Evolutionary conservation across 2,797 vertebrate genomes (phyloP), one percentile per base, ranked within the genome.

Genomic region (Hafferia zeledoni): DNA sequence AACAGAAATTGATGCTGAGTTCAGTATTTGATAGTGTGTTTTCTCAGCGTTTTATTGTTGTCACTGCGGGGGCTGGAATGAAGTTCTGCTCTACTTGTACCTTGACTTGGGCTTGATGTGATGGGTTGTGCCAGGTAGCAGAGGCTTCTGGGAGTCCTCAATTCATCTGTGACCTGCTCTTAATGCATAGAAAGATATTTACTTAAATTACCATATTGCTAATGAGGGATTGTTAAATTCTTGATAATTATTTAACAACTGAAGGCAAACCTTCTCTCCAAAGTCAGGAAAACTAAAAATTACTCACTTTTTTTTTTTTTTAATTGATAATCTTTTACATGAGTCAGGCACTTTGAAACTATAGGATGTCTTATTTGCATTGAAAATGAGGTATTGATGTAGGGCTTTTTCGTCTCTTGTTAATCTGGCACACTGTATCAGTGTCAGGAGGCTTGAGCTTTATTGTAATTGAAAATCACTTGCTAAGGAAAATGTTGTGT

Each of bases 1-100:
- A 98, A 98, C 98, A 98, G 98, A 99, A 99, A 99, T 99, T 98
- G 98, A 99, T 99, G 98, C 99, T 98, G 98, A 99, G 98, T 98
- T 99, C 98, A 98, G 98, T 98, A 98, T 98, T 98, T 98, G 98
- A 97, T 98, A 98, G 97, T 98, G 98, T 98, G 98, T 98, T 98
- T 98, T 98, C 98, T 98, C 95, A 97, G 98, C 97, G 67, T 97
- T 98, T 98, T 98, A 98, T 98, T 98, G 98, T 98, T 98, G 97
- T 98, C 98, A 98, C 97, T 95, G 98, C 97, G 82, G 98, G 98
- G 97, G 98, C 98, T 98, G 97, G 98, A 98, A 97, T 98, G 97
- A 98, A 98, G 98, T 98, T 97, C 97, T 98, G 98, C 97, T 98
- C 97, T 98, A 96, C 96, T 97, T 98, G 97, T 98, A 97, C 97